phyloP scores from a whole-genome alignment of 2,888 invertebrate species.

The Proisotoma minuta region DNA sequence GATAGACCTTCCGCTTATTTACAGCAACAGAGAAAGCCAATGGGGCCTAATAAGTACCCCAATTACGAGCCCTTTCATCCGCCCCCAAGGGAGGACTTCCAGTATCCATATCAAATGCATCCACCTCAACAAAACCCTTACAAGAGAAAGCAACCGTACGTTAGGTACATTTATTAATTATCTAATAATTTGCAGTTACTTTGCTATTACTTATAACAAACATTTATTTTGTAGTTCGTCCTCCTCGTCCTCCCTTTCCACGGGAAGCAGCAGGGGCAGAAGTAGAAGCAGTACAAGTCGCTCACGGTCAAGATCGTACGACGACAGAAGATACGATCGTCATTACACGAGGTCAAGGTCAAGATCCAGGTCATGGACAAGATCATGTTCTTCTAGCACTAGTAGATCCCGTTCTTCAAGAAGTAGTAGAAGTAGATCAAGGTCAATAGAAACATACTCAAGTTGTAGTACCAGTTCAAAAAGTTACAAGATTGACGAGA shows the following conservation, averaged over 20 bases:
- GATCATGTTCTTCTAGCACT: neutral
- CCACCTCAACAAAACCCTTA: neutral
- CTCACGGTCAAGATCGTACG: too few relatives aligned
- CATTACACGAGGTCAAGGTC: neutral
- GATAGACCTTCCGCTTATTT: too few relatives aligned
- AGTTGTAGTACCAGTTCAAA: neutral
- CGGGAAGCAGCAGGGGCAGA: neutral
- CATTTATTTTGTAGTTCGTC: too few relatives aligned
- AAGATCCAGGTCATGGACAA: neutral
- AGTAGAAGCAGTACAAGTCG: neutral
- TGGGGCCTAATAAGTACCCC: too few relatives aligned
- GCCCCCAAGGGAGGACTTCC: constrained; percentile 5
- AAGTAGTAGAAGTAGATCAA: neutral
- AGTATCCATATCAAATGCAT: constrained; percentile 2
- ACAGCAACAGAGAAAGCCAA: too few relatives aligned
- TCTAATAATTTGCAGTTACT: too few relatives aligned
- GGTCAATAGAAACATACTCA: neutral
- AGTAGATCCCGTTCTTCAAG: neutral
- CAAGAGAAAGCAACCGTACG: neutral
- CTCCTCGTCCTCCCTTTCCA: too few relatives aligned
- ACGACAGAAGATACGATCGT: too few relatives aligned
- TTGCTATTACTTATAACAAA: too few relatives aligned
- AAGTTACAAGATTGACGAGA: neutral
- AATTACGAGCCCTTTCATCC: constrained; percentile 14
- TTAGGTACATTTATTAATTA: too few relatives aligned